Conservation (phyloP, 2,113 vertebrate species). For the Periophthalmodon schlosseri region DNA sequence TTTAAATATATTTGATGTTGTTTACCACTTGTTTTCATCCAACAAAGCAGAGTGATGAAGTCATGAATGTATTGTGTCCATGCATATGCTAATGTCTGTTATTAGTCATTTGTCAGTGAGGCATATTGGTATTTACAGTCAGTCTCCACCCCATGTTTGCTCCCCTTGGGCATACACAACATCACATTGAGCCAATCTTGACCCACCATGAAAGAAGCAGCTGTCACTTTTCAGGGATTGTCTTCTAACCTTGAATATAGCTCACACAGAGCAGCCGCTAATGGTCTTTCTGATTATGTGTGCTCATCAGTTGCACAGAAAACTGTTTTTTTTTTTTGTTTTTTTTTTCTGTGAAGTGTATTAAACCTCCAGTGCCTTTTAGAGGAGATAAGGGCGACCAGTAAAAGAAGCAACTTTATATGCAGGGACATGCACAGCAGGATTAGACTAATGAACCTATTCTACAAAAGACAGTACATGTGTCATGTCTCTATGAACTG, state of each 20-base stretch:
- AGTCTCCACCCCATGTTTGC: constrained; percentile 21
- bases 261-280: not conserved
- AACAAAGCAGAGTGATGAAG: constrained; percentile 18
- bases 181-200: constrained; percentile 11
- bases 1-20: not conserved
- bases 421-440: constrained; percentile 37
- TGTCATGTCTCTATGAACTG: constrained; percentile 3
- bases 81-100: constrained; percentile 49
- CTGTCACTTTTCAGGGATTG: not conserved
- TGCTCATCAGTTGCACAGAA: not conserved
- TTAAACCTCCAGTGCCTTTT: constrained; percentile 5
- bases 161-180: constrained; percentile 7
- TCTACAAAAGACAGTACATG: constrained; percentile 2
- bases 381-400: constrained; percentile 7
- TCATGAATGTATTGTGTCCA: constrained; percentile 29
- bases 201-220: constrained; percentile 14
- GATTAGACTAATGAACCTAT: constrained; percentile 37
- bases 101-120: constrained; percentile 42
- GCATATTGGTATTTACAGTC: constrained; percentile 38
- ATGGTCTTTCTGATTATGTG: not conserved
- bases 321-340: not conserved
- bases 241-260: not conserved
- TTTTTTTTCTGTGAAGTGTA: constrained; percentile 6
- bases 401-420: constrained; percentile 34
- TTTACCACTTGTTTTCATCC: constrained; percentile 23